Evolutionary conservation across 2,113 vertebrate genomes (phyloP).

Genomic region (Morone saxatilis): DNA sequence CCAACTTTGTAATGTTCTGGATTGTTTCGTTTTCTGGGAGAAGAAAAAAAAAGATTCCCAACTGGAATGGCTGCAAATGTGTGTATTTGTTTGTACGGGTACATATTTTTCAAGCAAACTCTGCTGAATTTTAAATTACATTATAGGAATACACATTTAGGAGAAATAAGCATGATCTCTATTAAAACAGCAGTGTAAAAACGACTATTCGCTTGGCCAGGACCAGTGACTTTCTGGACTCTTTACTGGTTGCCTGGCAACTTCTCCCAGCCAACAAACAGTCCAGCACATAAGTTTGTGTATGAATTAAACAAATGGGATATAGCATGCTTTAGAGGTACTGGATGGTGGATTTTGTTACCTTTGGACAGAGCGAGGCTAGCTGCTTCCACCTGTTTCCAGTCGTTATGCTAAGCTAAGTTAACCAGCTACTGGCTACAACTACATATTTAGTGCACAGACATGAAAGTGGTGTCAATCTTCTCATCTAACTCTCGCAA

Average conservation of each 20-base stretch:
- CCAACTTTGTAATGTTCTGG: conserved; percentile 41
- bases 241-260: background rate
- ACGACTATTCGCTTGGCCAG: background rate
- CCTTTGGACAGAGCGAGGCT: background rate
- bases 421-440: background rate
- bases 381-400: background rate
- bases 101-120: conserved; percentile 2
- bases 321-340: too few relatives aligned
- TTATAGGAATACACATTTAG: background rate
- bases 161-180: too few relatives aligned
- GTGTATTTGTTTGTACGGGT: background rate
- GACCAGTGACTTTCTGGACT: background rate
- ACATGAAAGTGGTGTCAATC: background rate
- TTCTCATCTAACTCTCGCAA: background rate
- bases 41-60: conserved; percentile 19
- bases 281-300: background rate
- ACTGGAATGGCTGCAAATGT: conserved; percentile 13
- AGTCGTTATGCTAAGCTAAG: background rate
- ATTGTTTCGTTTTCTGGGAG: conserved; percentile 12
- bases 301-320: background rate
- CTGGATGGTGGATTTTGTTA: background rate
- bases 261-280: background rate
- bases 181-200: too few relatives aligned
- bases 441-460: background rate
- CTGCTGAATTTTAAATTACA: background rate